Percentiles rank a stretch among this genome's conserved stretches.
Conservation (phyloP, 2,113 vertebrate genomes). For the Austrofundulus limnaeus region DNA sequence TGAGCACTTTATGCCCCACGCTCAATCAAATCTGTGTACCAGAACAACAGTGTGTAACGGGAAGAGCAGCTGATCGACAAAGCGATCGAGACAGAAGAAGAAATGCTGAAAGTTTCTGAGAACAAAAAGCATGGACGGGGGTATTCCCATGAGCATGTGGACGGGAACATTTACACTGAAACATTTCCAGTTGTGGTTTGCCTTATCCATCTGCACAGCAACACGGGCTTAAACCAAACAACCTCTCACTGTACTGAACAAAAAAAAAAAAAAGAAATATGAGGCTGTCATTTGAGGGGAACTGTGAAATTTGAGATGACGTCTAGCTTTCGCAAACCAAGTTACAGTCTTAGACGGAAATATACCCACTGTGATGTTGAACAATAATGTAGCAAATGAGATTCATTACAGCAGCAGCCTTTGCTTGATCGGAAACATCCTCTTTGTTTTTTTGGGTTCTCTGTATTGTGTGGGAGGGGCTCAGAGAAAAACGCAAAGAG, state of each 20-base stretch:
- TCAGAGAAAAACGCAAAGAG: not conserved
- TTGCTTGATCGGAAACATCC: slow-evolving; percentile 10
- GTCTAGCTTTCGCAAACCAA: slow-evolving; percentile 32
- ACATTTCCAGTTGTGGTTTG: slow-evolving; percentile 50
- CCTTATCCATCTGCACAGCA: slow-evolving; percentile 21
- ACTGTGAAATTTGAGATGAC: slow-evolving; percentile 48
- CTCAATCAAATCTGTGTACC: slow-evolving; percentile 56
- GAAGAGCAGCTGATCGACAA: slow-evolving; percentile 48
- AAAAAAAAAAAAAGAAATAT: slow-evolving; percentile 35
- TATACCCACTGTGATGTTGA: slow-evolving; percentile 4
- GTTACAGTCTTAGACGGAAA: slow-evolving; percentile 25
- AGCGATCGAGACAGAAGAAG: slow-evolving; percentile 30
- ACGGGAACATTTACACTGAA: slow-evolving; percentile 19
- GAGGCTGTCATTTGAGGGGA: slow-evolving; percentile 38
- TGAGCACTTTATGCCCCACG: slow-evolving; percentile 47
- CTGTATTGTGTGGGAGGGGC: not conserved
- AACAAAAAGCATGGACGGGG: slow-evolving; percentile 38
- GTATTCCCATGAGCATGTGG: slow-evolving; percentile 33
- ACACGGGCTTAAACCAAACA: slow-evolving; percentile 4
- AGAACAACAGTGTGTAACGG: slow-evolving; percentile 51
- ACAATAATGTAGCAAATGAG: slow-evolving; percentile 32
- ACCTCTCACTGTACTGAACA: slow-evolving; percentile 13
- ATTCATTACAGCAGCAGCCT: slow-evolving; percentile 15
- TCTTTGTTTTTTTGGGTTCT: slow-evolving; percentile 6
- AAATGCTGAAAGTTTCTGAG: slow-evolving; percentile 52